Percentiles rank a stretch among this genome's conserved stretches.
phyloP scores from a whole-genome alignment of 2,113 vertebrate species.

The Emydura subglobosa region DNA sequence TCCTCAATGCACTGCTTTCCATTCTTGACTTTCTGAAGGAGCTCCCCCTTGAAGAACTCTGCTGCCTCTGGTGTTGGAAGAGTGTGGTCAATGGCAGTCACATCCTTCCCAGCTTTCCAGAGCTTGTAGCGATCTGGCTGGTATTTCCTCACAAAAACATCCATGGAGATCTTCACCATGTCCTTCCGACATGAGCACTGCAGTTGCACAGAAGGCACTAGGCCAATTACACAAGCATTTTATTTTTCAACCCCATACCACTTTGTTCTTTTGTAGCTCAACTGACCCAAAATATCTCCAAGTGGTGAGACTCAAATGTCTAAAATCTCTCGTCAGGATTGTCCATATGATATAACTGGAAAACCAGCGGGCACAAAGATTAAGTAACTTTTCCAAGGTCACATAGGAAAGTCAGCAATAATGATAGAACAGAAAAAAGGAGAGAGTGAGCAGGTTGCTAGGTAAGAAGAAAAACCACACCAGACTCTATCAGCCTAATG shows the following conservation, averaged over 20 bases:
- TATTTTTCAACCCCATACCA: neutral
- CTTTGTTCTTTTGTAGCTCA: neutral
- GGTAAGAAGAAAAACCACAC: neutral
- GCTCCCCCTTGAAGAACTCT: conserved; percentile 83
- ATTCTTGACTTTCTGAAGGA: conserved; percentile 69
- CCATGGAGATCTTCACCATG: conserved; percentile 99
- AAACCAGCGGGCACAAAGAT: neutral
- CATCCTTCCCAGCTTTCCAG: conserved; percentile 95
- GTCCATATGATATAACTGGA: neutral
- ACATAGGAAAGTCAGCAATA: conserved; percentile 1
- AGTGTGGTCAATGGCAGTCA: conserved; percentile 88
- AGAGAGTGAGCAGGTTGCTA: neutral
- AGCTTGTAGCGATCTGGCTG: conserved; percentile 96
- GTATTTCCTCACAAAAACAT: conserved; percentile 95
- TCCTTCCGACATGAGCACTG: conserved; percentile 98
- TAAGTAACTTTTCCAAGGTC: neutral
- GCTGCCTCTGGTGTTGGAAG: conserved; percentile 90
- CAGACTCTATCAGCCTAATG: neutral
- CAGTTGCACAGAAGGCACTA: conserved; percentile 28
- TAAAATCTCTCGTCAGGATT: neutral
- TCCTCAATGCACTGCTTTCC: conserved; percentile 75
- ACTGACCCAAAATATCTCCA: neutral
- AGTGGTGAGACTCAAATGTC: accelerated
- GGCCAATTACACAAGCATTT: neutral
- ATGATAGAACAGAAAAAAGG: accelerated